Conservation (phyloP, 1,140 invertebrate genomes). For the Cheumatopsyche charites region DNA sequence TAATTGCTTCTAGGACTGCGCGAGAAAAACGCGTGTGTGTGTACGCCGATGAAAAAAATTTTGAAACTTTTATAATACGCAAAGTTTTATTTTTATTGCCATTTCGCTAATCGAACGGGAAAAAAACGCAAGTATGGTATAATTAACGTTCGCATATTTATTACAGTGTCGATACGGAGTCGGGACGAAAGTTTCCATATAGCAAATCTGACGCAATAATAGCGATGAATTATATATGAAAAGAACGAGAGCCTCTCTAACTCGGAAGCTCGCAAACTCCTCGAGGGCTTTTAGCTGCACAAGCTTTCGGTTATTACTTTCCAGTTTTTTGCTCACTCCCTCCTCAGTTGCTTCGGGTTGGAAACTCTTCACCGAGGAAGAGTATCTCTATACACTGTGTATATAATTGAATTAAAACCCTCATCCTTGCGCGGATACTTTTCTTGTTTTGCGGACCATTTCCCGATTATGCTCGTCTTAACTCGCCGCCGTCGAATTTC, state of each 20-base stretch:
- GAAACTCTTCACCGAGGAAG: too few species aligned
- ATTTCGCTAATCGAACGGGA: neutral
- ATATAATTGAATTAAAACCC: too few species aligned
- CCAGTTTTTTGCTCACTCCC: neutral
- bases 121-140: neutral
- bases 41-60: conserved; percentile 16
- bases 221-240: conserved; percentile 20
- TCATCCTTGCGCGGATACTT: too few species aligned
- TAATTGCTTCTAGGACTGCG: conserved; percentile 32
- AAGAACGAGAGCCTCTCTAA: neutral
- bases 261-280: conserved; percentile 16
- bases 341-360: too few species aligned
- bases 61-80: conserved; percentile 18
- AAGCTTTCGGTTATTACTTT: conserved; percentile 23
- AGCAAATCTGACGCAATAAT: conserved; percentile 23
- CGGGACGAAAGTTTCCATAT: conserved; percentile 4
- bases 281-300: conserved; percentile 26
- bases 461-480: too few species aligned
- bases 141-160: neutral
- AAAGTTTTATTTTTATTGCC: conserved; percentile 23
- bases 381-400: too few species aligned
- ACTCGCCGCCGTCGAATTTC: too few species aligned
- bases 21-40: conserved; percentile 16
- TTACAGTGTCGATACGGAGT: neutral
- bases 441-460: too few species aligned